A percentile compares a stretch with the other conserved stretches of the same genome.
phyloP scores from a whole-genome alignment of 2,797 vertebrate genomes.

The Hyperoplus immaculatus region DNA sequence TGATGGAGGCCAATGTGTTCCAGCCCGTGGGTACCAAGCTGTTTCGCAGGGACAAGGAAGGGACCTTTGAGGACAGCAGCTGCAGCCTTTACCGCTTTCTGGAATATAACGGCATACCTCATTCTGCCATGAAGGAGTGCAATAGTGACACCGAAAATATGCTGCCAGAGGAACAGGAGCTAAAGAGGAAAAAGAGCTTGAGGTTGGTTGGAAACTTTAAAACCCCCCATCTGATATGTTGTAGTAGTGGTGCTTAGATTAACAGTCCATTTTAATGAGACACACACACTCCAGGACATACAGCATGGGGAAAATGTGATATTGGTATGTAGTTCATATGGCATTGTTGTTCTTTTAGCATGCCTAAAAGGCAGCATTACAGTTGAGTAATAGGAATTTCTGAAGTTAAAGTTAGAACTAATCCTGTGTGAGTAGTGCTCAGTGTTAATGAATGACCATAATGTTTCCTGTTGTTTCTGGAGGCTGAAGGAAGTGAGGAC shows the following conservation, averaged over 20 bases:
- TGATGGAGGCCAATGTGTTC: constrained; percentile 92
- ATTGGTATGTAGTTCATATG: neutral
- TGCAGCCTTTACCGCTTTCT: constrained; percentile 89
- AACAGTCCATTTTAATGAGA: neutral
- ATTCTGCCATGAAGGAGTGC: constrained; percentile 50
- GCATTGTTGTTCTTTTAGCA: neutral
- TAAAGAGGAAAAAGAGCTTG: constrained; percentile 74
- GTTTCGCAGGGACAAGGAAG: constrained; percentile 87
- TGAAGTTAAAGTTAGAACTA: neutral
- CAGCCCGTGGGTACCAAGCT: constrained; percentile 87
- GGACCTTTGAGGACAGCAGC: constrained; percentile 88
- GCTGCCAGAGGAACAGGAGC: constrained; percentile 54
- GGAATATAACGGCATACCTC: constrained; percentile 65
- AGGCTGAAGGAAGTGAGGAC: constrained; percentile 83
- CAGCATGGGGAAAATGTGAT: neutral
- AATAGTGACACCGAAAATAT: constrained; percentile 68
- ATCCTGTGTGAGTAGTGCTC: neutral
- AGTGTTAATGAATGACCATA: neutral
- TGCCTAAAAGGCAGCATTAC: neutral
- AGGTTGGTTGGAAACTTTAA: constrained; percentile 73
- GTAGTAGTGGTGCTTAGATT: neutral
- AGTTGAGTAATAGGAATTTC: neutral
- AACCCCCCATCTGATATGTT: neutral
- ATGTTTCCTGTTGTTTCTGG: constrained; percentile 26
- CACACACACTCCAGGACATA: no score